Evolutionary conservation across 2,113 vertebrate species (phyloP).

Genomic region (Dipodomys merriami): DNA sequence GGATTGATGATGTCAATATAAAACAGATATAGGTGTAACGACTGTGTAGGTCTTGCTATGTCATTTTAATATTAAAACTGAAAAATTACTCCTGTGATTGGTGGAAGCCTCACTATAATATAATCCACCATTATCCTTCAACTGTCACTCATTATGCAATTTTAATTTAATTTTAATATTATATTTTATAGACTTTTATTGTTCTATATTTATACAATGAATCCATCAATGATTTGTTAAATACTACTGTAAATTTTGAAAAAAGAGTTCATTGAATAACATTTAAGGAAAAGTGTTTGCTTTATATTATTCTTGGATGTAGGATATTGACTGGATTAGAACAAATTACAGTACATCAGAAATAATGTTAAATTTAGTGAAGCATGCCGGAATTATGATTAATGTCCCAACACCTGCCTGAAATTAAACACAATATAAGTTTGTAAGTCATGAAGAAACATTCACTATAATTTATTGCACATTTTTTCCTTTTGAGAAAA

Average conservation of each 20-base stretch:
- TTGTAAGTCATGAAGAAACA: conserved; percentile 42
- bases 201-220: conserved; percentile 74
- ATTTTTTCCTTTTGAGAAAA: conserved; percentile 39
- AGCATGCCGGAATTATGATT: conserved; percentile 80
- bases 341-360: conserved; percentile 73
- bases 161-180: conserved; percentile 83
- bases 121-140: conserved; percentile 68
- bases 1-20: conserved; percentile 50
- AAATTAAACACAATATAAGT: conserved; percentile 66
- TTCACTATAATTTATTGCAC: conserved; percentile 42
- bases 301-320: conserved; percentile 68
- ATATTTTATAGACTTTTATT: conserved; percentile 77
- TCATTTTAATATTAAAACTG: conserved; percentile 78
- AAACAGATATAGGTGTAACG: conserved; percentile 50
- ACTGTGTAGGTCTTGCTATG: neutral
- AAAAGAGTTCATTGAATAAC: conserved; percentile 73
- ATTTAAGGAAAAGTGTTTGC: conserved; percentile 79
- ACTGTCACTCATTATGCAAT: conserved; percentile 75
- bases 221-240: conserved; percentile 80
- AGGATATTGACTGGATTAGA: neutral
- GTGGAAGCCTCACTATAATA: conserved; percentile 48
- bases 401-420: conserved; percentile 71
- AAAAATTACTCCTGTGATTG: conserved; percentile 74
- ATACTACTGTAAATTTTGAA: conserved; percentile 69
- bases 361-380: conserved; percentile 77